These are phyloP conservation scores for Clostera curtula DNA, from an alignment of 2,888 invertebrate species.

Conservation along the genomic window DNA sequence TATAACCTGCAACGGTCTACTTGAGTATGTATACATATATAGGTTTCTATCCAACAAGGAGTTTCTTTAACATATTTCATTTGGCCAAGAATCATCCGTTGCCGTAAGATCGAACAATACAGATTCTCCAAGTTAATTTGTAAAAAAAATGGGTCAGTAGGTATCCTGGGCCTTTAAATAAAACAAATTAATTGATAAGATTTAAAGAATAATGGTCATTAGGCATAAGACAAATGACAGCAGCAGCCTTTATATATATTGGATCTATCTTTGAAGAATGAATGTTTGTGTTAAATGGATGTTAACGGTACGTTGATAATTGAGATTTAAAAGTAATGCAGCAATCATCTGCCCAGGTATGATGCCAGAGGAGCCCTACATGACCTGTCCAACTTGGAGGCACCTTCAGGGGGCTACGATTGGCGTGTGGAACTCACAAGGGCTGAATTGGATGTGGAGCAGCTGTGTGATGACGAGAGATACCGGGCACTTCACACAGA, in stretches of 20 bases:
- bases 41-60: constrained; percentile 14
- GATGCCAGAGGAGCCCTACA: constrained; percentile 95
- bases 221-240: too few relatives aligned
- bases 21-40: constrained; percentile 38
- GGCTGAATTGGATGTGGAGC: constrained; percentile 88
- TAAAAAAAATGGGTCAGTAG: too few relatives aligned
- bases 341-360: constrained; percentile 80
- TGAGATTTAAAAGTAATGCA: constrained; percentile 9
- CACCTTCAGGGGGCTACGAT: constrained; percentile 82
- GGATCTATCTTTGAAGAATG: too few relatives aligned
- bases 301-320: constrained; percentile 8
- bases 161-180: too few relatives aligned
- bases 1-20: constrained; percentile 61
- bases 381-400: constrained; percentile 87
- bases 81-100: too few relatives aligned
- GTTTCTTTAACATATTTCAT: too few relatives aligned
- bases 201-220: too few relatives aligned
- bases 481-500: constrained; percentile 92
- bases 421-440: constrained; percentile 78
- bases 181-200: too few relatives aligned
- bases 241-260: too few relatives aligned
- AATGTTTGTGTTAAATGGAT: too few relatives aligned
- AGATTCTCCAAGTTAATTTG: too few relatives aligned
- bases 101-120: too few relatives aligned
- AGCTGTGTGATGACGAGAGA: constrained; percentile 95